Base-by-base conservation (phyloP, 37 sponge, comb jelly and placozoan genomes). In the Beroe ovata region DNA sequence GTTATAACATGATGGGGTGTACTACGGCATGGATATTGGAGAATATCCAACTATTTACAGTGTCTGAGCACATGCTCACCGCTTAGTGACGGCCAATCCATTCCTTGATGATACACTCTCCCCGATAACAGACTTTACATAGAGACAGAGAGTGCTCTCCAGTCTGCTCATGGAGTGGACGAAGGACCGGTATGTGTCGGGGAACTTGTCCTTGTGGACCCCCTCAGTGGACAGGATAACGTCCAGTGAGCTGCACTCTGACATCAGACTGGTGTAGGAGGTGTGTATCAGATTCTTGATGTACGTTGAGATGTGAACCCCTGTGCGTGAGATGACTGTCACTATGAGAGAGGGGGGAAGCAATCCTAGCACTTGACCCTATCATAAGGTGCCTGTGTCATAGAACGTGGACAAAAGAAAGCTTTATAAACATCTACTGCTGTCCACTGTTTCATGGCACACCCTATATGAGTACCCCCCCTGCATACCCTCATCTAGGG, bases 241-340 rank as follows among this genome's bases (percentile, higher is more conserved):
- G 22, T 77, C 84, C 54, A 77, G 22, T 42, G 84, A 77, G n/a
- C 84, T 77, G 54, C 84, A 77, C 47, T 77, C 84, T 20, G 54
- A 0, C n/a, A 77, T 77, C 26, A 77, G 38, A n/a, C 28, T 16
- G 28, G 26, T 8, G 84, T 77, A 77, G 4, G 84, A n/a, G 20
- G 35, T 8, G 38, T 39, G 8, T 14, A 77, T 33, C 14, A 77
- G 36, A 14, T 11, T 20, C 33, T 35, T 39, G 6, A 77, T 77
- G 84, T 36, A 77, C 28, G 84, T 77, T 14, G 84, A 33, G 8
- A 77, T 77, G 84, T 77, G 84, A 6, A 77, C 84, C 18, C 33
- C 84, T 77, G 54, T 3, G 38, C n/a, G 59, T 11, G 59, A 19
- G 59, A 63, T 63, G 26, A 63, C 21, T 8, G 26, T 23, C 11